phyloP scores from a whole-genome alignment of 2,888 invertebrate genomes.

The Cheilosia vulpina region DNA sequence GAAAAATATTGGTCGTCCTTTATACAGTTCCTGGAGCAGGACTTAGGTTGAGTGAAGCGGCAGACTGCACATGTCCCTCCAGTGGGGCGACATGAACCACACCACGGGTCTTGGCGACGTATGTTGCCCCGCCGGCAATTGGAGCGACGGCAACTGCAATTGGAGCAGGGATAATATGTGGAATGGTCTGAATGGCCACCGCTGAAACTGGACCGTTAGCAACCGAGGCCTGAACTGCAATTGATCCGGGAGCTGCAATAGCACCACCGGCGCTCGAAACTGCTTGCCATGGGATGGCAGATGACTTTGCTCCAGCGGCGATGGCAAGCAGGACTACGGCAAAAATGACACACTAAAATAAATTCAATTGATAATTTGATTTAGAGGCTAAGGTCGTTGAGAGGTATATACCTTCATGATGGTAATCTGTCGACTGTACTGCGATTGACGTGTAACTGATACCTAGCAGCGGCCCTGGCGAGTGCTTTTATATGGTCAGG shows the following conservation, averaged over 20 bases:
- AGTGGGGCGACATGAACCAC: constrained; percentile 84
- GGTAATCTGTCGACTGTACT: constrained; percentile 2
- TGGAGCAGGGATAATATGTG: constrained; percentile 34
- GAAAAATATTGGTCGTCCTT: constrained; percentile 3
- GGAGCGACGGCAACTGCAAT: constrained; percentile 32
- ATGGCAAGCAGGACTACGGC: constrained; percentile 63
- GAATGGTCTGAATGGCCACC: constrained; percentile 50
- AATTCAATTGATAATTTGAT: neutral
- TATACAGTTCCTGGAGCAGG: constrained; percentile 84
- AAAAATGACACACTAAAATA: constrained; percentile 57
- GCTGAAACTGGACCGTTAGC: constrained; percentile 52
- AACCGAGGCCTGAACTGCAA: constrained; percentile 57
- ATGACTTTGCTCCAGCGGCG: constrained; percentile 51
- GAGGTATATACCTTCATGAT: constrained; percentile 66
- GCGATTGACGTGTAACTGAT: constrained; percentile 55
- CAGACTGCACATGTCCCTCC: constrained; percentile 81
- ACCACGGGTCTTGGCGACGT: constrained; percentile 84
- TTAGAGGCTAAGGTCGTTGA: neutral
- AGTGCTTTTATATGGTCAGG: constrained; percentile 41
- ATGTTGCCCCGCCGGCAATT: constrained; percentile 70
- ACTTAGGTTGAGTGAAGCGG: constrained; percentile 81
- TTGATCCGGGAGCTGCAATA: constrained; percentile 47
- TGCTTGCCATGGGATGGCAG: constrained; percentile 42
- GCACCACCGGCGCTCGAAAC: constrained; percentile 42
- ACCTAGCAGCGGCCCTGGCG: neutral